phyloP scores from a whole-genome alignment of 2,797 vertebrate species.

The Staurois parvus region DNA sequence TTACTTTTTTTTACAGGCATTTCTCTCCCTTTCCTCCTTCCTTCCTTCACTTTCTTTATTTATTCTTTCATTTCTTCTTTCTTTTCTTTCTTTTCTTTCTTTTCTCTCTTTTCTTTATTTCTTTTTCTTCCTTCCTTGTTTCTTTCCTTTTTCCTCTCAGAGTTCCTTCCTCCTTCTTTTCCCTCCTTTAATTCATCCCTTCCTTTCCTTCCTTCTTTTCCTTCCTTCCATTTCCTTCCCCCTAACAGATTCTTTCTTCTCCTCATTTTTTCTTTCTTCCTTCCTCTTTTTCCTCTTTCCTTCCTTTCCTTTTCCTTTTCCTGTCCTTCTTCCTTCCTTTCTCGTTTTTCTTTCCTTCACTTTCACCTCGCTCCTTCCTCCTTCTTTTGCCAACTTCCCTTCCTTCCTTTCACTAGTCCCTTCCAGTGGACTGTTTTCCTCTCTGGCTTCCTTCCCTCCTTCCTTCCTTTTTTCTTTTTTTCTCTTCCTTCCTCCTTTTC shows the following conservation, averaged over 20 bases:
- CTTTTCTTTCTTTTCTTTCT: neutral
- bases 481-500: neutral
- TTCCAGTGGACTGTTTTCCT: no score
- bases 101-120: neutral
- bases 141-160: no score
- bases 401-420: neutral
- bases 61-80: no score
- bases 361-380: no score
- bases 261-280: neutral
- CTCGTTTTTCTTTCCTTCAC: neutral
- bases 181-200: no score
- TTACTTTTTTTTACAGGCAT: no score
- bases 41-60: no score
- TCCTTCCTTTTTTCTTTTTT: neutral
- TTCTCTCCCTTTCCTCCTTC: no score
- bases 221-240: neutral
- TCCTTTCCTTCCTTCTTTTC: no score
- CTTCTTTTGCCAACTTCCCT: neutral
- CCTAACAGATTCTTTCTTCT: no score
- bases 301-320: neutral
- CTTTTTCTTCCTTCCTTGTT: neutral
- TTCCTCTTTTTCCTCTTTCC: neutral
- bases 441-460: neutral
- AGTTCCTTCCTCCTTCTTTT: accelerated
- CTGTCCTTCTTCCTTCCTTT: neutral